These are phyloP conservation scores for Lota lota DNA, from an alignment of 2,113 vertebrate species.

Conservation along the genomic window DNA sequence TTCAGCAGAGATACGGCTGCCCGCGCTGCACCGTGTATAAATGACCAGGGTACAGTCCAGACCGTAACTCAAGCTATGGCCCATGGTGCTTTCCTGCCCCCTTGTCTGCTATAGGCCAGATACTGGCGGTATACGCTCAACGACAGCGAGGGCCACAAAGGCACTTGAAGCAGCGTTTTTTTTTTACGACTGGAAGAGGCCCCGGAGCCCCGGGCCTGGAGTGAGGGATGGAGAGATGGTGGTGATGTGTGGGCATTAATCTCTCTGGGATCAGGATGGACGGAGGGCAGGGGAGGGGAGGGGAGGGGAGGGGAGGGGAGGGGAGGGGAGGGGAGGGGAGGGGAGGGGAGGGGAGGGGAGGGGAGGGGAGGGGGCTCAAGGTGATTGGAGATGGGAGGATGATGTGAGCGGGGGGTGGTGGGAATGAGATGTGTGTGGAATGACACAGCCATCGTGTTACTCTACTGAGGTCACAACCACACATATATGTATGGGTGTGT, in stretches of 20 bases:
- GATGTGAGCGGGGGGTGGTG: constrained; percentile 1
- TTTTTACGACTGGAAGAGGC: constrained; percentile 38
- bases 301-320: constrained; percentile 14
- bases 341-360: constrained; percentile 13
- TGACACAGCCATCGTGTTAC: background rate
- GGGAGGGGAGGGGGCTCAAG: constrained; percentile 10
- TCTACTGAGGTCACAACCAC: background rate
- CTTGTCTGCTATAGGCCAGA: constrained; percentile 29
- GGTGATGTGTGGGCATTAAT: constrained; percentile 60
- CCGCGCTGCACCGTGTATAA: constrained; percentile 45
- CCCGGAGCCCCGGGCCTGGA: constrained; percentile 43
- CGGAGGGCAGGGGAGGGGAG: constrained; percentile 16
- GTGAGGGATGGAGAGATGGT: constrained; percentile 48
- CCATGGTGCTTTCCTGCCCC: constrained; percentile 52
- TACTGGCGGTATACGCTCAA: constrained; percentile 47
- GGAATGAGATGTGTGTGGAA: constrained; percentile 30
- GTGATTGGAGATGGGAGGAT: no score
- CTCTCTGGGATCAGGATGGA: constrained; percentile 42
- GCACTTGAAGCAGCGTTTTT: constrained; percentile 47
- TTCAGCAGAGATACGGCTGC: constrained; percentile 56
- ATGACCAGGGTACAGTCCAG: constrained; percentile 37
- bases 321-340: constrained; percentile 31
- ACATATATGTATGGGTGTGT: constrained; percentile 2
- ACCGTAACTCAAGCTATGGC: constrained; percentile 50
- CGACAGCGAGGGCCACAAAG: constrained; percentile 52